Base-by-base conservation (phyloP, 2,113 vertebrate species). In the Rhipidura dahli region DNA sequence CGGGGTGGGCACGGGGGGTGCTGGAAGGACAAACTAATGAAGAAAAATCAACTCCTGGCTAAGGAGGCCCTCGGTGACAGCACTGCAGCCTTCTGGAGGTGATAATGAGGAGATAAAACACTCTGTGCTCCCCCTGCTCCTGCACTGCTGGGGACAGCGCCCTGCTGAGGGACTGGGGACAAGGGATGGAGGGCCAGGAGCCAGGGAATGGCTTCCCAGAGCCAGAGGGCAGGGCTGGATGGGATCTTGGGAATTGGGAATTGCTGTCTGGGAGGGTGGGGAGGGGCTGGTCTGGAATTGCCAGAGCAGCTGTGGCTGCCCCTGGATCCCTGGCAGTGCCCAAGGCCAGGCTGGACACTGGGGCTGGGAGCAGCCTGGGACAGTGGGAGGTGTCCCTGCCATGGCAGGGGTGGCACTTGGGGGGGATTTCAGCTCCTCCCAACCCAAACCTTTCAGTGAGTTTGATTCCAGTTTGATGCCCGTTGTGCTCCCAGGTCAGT, bases 1-100 rank as follows among this genome's bases (percentile, higher is more conserved):
- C 2, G 10, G 45, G 13, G 16, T 0, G 2, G 44, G 37, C 7
- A 10, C 0, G 0, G 14, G 42, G 44, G 10, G 0, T 10, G 15
- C 39, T 2, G 3, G 19, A 17, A 73, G 75, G 44, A 44, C 18
- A 6, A 7, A 10, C 0, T 4, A 7, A 54, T 20, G 35, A 13
- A 24, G n/a, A 35, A 11, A 49, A 63, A 39, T 1, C 13, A 53
- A 2, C 15, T 11, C 1, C 5, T 5, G 56, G 27, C 42, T 35
- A n/a, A 1, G 4, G 51, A 4, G 51, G 7, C 14, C 18, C 23
- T 7, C 0, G 0, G 24, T 1, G 7, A 2, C 39, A 54, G 39
- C 26, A 1, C 9, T 1, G 6, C 26, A 27, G 63, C 4, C 6
- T 33, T 5, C 9, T 9, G 73, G 27, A 19, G 44, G 49, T 5